A percentile compares a stretch with the other conserved stretches of the same genome.
Conservation (phyloP, 2,797 vertebrate genomes). For the Myotis planiceps region DNA sequence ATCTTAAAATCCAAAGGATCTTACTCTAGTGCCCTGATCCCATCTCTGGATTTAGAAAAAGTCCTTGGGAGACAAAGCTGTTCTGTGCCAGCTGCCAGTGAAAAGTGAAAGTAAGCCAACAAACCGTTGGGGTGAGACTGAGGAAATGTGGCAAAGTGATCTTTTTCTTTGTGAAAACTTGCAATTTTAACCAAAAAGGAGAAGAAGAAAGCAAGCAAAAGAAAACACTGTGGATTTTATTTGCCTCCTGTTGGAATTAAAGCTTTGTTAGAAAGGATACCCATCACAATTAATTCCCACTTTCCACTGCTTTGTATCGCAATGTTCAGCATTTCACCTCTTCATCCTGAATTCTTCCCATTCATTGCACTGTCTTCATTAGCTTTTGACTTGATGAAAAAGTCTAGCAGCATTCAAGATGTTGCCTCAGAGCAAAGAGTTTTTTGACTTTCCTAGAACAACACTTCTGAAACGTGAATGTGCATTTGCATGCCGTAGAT, state of each 20-base stretch:
- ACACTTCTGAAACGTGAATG: neutral
- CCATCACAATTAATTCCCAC: neutral
- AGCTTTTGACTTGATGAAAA: neutral
- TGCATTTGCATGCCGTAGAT: neutral
- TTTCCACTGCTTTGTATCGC: neutral
- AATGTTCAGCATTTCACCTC: neutral
- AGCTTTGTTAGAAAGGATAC: neutral
- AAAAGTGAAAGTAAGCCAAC: neutral
- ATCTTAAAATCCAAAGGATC: neutral
- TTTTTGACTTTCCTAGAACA: neutral
- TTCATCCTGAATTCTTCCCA: neutral
- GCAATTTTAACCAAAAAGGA: neutral
- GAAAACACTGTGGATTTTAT: neutral
- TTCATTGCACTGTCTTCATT: neutral
- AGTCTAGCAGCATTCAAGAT: neutral
- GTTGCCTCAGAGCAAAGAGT: neutral
- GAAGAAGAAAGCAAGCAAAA: neutral
- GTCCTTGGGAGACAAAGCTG: neutral
- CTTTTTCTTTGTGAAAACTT: neutral
- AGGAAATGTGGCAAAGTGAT: neutral
- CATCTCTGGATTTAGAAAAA: neutral
- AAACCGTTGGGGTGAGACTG: neutral
- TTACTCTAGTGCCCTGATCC: neutral
- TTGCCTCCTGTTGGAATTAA: neutral
- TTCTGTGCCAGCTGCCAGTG: neutral